A percentile compares a stretch with the other conserved stretches of the same genome.
Conservation (phyloP, 2,888 invertebrate species). For the Pheosia tremula region DNA sequence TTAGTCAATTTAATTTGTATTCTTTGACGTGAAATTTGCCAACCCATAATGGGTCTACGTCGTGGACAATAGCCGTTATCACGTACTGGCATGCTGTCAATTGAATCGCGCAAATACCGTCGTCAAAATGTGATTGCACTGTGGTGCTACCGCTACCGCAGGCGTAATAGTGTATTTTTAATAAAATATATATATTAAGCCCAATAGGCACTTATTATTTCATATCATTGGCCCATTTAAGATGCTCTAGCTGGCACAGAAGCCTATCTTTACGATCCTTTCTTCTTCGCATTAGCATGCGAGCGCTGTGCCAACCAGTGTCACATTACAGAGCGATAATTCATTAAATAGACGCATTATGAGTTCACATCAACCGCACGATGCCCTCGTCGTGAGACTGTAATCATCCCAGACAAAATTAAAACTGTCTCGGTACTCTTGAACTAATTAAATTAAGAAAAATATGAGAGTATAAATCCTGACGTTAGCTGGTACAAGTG, state of each 20-base stretch:
- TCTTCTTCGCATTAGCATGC: not conserved
- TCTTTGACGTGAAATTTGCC: too few relatives aligned
- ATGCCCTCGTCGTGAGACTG: conserved; percentile 25
- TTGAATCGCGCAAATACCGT: too few relatives aligned
- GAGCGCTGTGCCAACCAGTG: not conserved
- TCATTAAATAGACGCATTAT: conserved; percentile 1
- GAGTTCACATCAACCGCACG: conserved; percentile 11
- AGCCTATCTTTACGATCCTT: not conserved
- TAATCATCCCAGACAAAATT: conserved; percentile 35
- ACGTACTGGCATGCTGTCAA: too few relatives aligned
- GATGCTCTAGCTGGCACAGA: too few relatives aligned
- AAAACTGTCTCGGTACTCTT: conserved; percentile 37
- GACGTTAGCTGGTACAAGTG: conserved; percentile 13
- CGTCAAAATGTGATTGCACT: too few relatives aligned
- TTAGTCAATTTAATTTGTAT: too few relatives aligned
- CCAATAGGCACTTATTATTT: too few relatives aligned
- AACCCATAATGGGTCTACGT: too few relatives aligned
- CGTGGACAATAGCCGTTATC: too few relatives aligned
- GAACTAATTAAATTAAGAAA: conserved; percentile 44
- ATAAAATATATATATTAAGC: too few relatives aligned
- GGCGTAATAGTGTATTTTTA: too few relatives aligned
- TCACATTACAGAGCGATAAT: not conserved
- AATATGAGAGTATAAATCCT: conserved; percentile 19
- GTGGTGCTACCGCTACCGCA: too few relatives aligned
- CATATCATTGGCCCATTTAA: not conserved